Evolutionary conservation across 2,888 invertebrate species (phyloP), one percentile per base, ranked within the genome.

Genomic region (Papilio elwesi): DNA sequence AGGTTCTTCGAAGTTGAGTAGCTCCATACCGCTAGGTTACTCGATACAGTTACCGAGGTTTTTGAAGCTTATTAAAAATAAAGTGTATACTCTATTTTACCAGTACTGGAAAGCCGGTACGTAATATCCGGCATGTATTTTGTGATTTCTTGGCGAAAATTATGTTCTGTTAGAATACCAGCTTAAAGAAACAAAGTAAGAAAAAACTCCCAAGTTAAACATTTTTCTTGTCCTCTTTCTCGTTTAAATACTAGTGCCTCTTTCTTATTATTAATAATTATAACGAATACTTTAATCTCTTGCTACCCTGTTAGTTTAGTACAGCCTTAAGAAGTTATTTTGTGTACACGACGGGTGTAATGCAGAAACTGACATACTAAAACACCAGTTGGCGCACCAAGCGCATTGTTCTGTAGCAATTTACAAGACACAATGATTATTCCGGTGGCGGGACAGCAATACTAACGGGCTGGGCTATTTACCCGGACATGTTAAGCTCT

Each of bases 371-470:
- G 43, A 62, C 59, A 62, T 62, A n/a, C 43, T 43, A 15, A 62
- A 62, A 62, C 43, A 7, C 8, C 43, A 62, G 43, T 62, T 62
- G 59, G n/a, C 59, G 59, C 59, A 62, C 59, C 43, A 6, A 15
- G 59, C 43, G 59, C 43, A 38, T 62, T 62, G 59, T 62, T 43
- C 43, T 62, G 43, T 43, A 62, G 43, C 43, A 43, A 62, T 62
- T 62, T 62, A 62, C 59, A 62, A 62, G 59, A 62, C 43, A 62
- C 59, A 43, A 62, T 62, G 59, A 62, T 62, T 62, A 43, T 62
- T 43, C 43, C 59, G 59, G 59, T 43, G 43, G 43, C 43, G 59
- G n/a, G 59, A 62, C 59, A 15, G 15, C 43, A n/a, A 36, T 57
- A 57, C 52, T 36, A 57, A 57, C 59, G 59, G 36, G 59, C 57